These are phyloP conservation scores for Notolepis coatsorum DNA, from an alignment of 2,797 vertebrate genomes.

Conservation along the genomic window DNA sequence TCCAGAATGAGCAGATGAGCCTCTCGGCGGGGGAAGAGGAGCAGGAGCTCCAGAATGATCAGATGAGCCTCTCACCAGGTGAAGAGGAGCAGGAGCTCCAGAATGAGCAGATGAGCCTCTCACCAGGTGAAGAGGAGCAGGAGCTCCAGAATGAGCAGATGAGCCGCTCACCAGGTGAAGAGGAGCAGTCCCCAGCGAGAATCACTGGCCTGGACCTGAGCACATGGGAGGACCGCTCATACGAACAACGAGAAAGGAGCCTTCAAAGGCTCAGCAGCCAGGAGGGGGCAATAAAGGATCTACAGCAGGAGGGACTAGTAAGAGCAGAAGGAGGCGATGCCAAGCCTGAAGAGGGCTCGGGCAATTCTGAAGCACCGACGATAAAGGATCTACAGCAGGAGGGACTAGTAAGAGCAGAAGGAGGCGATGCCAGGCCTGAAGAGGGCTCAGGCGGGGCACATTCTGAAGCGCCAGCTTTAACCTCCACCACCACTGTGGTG, in stretches of 20 bases:
- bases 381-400: conserved; percentile 36
- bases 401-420: conserved; percentile 11
- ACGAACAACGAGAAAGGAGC: conserved; percentile 80
- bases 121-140: conserved; percentile 61
- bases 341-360: conserved; percentile 49
- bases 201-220: conserved; percentile 87
- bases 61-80: no score
- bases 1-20: no score
- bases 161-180: conserved; percentile 61
- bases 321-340: neutral
- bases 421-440: neutral
- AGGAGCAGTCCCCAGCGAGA: conserved; percentile 57
- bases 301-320: conserved; percentile 32
- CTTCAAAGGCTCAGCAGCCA: conserved; percentile 71
- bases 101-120: conserved; percentile 71
- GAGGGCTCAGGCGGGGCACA: conserved; percentile 68
- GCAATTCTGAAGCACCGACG: conserved; percentile 49
- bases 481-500: conserved; percentile 50
- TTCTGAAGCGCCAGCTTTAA: conserved; percentile 39
- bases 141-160: conserved; percentile 79
- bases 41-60: no score
- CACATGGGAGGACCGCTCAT: conserved; percentile 88
- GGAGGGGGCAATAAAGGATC: conserved; percentile 10
- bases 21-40: no score
- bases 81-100: conserved; percentile 74